A percentile compares a stretch with the other conserved stretches of the same genome.
Evolutionary conservation across 53 echinoderm and acorn worm genomes (phyloP).

Genomic region (Apostichopus leukothele): DNA sequence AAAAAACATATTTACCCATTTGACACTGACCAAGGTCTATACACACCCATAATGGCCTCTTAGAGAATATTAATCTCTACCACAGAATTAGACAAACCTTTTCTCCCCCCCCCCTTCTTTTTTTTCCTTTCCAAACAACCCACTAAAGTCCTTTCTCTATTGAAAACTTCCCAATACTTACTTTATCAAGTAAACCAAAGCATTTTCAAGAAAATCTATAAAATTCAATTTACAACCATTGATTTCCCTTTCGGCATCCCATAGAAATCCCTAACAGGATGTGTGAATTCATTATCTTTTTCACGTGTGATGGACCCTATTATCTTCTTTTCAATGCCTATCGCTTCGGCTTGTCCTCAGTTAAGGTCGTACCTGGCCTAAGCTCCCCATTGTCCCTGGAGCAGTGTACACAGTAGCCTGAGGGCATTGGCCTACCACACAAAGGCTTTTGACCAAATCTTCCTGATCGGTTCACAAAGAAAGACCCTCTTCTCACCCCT

Average conservation of each 20-base stretch:
- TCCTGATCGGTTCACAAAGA: slow-evolving; percentile 33
- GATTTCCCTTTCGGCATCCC: slow-evolving; percentile 36
- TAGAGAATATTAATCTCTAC: slow-evolving; percentile 10
- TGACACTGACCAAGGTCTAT: slow-evolving; percentile 22
- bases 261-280: slow-evolving; percentile 13
- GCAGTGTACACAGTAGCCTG: slow-evolving; percentile 43
- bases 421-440: slow-evolving; percentile 31
- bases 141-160: slow-evolving; percentile 1
- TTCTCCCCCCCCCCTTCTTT: not conserved
- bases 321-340: slow-evolving; percentile 22
- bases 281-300: slow-evolving; percentile 37
- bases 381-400: not conserved
- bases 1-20: not conserved
- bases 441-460: slow-evolving; percentile 17
- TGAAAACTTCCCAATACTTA: not conserved
- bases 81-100: not conserved
- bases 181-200: not conserved
- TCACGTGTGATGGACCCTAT: slow-evolving; percentile 35
- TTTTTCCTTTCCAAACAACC: not conserved
- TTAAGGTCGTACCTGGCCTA: slow-evolving; percentile 40
- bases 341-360: slow-evolving; percentile 27
- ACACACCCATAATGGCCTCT: slow-evolving; percentile 6
- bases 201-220: not conserved
- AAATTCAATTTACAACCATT: slow-evolving; percentile 20
- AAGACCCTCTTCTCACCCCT: slow-evolving; percentile 28